Conservation (phyloP, 2,888 invertebrate genomes). For the Apamea monoglypha region DNA sequence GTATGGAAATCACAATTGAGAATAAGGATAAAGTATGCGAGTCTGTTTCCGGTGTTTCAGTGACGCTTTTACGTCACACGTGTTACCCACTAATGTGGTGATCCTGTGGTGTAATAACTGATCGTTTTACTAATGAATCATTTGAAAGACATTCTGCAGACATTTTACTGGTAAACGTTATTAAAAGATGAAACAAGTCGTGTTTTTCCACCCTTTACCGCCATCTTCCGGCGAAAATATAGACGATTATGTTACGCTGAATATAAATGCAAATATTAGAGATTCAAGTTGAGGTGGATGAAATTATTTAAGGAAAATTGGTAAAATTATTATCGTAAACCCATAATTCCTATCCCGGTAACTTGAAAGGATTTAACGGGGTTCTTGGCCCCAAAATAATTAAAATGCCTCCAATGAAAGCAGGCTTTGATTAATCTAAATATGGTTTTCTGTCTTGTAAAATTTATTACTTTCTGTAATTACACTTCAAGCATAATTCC, state of each 20-base stretch:
- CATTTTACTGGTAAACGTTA: no score
- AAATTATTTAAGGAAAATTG: slow-evolving; percentile 28
- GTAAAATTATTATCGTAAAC: not conserved
- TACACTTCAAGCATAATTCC: not conserved
- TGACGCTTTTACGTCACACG: slow-evolving; percentile 37
- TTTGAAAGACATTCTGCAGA: not conserved
- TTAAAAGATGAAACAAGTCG: no score
- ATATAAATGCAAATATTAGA: slow-evolving; percentile 36
- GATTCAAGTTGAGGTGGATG: slow-evolving; percentile 16
- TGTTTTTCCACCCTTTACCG: no score
- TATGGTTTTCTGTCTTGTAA: not conserved
- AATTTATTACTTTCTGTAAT: not conserved
- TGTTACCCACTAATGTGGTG: not conserved
- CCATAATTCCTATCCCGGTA: not conserved
- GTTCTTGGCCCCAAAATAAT: not conserved
- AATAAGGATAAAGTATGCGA: slow-evolving; percentile 25
- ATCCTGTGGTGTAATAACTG: not conserved
- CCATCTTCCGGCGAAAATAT: not conserved
- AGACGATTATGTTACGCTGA: not conserved
- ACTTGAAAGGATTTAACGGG: slow-evolving; percentile 3
- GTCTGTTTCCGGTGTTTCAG: not conserved
- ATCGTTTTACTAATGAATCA: not conserved
- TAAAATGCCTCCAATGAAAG: not conserved
- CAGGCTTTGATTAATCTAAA: not conserved
- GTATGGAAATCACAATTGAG: not conserved